Evolutionary conservation across 2,888 invertebrate species (phyloP).

Genomic region (Nomada fabriciana): DNA sequence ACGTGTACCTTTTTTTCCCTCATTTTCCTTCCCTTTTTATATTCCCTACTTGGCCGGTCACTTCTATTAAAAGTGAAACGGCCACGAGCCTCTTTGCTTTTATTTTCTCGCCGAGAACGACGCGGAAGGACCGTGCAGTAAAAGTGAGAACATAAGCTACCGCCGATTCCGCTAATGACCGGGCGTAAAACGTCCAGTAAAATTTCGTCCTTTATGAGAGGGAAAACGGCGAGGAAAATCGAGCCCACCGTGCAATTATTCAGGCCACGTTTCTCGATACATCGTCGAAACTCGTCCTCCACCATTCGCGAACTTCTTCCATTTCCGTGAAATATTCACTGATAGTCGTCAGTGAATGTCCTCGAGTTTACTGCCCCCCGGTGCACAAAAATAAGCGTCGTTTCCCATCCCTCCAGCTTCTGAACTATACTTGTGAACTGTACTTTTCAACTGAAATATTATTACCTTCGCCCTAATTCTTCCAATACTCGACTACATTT

Average conservation of each 20-base stretch:
- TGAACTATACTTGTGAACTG: no score
- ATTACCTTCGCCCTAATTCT: conserved; percentile 4
- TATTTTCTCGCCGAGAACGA: conserved; percentile 56
- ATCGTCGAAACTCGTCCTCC: conserved; percentile 29
- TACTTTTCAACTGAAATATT: not conserved
- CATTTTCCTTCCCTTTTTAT: conserved; percentile 7
- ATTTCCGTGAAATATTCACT: conserved; percentile 37
- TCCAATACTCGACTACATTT: not conserved
- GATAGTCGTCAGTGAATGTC: conserved; percentile 15
- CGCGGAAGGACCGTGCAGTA: conserved; percentile 57
- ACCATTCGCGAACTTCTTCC: conserved; percentile 33
- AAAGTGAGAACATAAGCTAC: conserved; percentile 68
- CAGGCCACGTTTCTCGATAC: conserved; percentile 67
- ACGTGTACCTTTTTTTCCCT: not conserved
- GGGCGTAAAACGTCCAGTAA: conserved; percentile 72
- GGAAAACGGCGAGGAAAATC: conserved; percentile 29
- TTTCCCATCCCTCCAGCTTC: not conserved
- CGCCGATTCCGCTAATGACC: conserved; percentile 74
- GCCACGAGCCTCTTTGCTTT: conserved; percentile 31
- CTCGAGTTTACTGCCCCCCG: not conserved
- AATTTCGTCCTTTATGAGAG: conserved; percentile 71
- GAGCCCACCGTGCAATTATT: conserved; percentile 55
- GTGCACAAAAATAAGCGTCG: not conserved
- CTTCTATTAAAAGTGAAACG: conserved; percentile 55
- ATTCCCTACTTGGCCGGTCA: conserved; percentile 5